A percentile compares a stretch with the other conserved stretches of the same genome.
These are phyloP conservation scores for Drosophila meridiana DNA, from an alignment of 2,888 invertebrate species.

Conservation along the genomic window DNA sequence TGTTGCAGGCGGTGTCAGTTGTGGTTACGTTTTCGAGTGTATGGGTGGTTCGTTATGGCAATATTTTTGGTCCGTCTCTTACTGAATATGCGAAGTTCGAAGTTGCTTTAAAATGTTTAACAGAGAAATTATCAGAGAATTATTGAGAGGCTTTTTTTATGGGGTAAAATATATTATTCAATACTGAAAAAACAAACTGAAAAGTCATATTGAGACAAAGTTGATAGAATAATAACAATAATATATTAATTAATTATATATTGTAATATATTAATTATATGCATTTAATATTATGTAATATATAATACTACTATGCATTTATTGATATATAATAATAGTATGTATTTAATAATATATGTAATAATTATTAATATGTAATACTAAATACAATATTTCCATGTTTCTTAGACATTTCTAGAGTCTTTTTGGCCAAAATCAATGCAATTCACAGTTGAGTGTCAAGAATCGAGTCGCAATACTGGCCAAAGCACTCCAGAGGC, in stretches of 20 bases:
- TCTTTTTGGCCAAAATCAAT: neutral
- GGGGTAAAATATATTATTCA: neutral
- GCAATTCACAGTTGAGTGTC: neutral
- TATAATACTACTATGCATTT: no score
- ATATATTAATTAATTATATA: no score
- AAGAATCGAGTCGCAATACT: neutral
- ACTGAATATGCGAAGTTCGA: conserved; percentile 18
- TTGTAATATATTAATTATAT: no score
- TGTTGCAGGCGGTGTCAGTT: conserved; percentile 35
- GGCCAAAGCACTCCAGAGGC: neutral
- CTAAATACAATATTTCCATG: neutral
- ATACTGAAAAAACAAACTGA: no score
- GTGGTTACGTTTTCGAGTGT: neutral
- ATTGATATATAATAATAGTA: no score
- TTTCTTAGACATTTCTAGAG: neutral
- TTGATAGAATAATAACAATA: no score
- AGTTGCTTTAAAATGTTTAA: conserved; percentile 10
- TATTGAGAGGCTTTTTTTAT: neutral
- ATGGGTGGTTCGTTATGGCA: neutral
- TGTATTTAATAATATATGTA: no score
- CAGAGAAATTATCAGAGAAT: neutral
- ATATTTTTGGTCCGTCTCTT: neutral
- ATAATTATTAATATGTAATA: no score
- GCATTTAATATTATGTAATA: no score
- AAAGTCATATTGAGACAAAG: no score